Conservation (phyloP, 2,888 invertebrate species). For the Allolobophora icterica region DNA sequence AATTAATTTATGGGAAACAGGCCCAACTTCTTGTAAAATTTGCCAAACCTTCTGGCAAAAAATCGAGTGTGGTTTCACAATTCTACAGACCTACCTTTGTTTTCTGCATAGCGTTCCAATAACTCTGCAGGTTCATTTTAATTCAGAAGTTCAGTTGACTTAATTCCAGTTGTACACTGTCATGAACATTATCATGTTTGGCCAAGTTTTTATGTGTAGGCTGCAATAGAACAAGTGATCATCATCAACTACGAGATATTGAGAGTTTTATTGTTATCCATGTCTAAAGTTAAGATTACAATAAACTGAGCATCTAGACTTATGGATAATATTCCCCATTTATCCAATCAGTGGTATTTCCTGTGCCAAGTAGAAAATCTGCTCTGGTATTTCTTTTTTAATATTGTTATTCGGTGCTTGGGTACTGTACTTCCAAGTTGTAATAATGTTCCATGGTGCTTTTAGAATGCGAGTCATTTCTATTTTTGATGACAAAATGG, state of each 20-base stretch:
- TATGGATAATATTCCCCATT: neutral
- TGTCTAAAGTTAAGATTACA: neutral
- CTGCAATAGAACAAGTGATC: neutral
- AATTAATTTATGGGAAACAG: neutral
- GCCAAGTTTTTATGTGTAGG: neutral
- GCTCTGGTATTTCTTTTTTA: neutral
- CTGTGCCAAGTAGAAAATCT: neutral
- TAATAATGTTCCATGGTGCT: slow-evolving; percentile 8
- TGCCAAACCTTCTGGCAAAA: neutral
- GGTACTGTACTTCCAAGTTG: slow-evolving; percentile 2
- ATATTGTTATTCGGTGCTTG: neutral
- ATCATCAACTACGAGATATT: neutral
- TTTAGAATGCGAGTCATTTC: neutral
- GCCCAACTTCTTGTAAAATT: neutral
- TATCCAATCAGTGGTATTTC: neutral
- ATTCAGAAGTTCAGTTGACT: neutral
- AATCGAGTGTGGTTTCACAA: neutral
- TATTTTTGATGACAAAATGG: neutral
- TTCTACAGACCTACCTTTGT: neutral
- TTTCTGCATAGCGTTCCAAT: neutral
- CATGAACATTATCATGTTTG: neutral
- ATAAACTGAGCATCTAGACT: neutral
- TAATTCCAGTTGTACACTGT: neutral
- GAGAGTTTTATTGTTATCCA: neutral
- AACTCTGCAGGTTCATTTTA: neutral